Percentiles rank a stretch among this genome's conserved stretches.
These are phyloP conservation scores for Polypterus bichir DNA, from an alignment of 2,113 vertebrate genomes.

Conservation along the genomic window DNA sequence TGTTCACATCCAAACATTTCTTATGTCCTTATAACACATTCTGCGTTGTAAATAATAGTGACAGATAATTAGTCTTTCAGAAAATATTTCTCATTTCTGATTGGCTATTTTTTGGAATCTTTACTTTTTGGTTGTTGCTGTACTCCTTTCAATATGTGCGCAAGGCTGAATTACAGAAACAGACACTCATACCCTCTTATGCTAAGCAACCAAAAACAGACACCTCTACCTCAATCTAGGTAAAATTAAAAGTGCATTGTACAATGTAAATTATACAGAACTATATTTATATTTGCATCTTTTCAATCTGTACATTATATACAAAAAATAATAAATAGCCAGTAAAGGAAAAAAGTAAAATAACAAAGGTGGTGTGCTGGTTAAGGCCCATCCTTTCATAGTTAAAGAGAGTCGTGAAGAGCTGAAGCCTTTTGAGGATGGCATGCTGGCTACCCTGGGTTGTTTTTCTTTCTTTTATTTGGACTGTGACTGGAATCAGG, in stretches of 20 bases:
- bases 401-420: constrained; percentile 43
- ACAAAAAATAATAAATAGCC: constrained; percentile 54
- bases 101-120: too few species aligned
- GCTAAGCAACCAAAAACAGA: constrained; percentile 18
- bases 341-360: constrained; percentile 39
- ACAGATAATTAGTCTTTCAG: too few species aligned
- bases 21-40: too few species aligned
- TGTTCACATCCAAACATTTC: too few species aligned
- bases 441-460: constrained; percentile 61
- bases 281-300: constrained; percentile 5
- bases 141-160: too few species aligned
- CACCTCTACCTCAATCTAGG: not conserved
- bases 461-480: constrained; percentile 95
- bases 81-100: too few species aligned
- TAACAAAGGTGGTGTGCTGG: constrained; percentile 21
- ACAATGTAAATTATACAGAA: constrained; percentile 32
- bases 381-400: constrained; percentile 44
- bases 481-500: constrained; percentile 83
- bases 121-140: too few species aligned
- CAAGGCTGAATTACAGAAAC: too few species aligned
- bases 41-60: too few species aligned
- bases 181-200: constrained; percentile 3
- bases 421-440: constrained; percentile 35
- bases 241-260: constrained; percentile 33
- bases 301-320: constrained; percentile 52